Percentiles rank a stretch among this genome's conserved stretches.
phyloP scores from a whole-genome alignment of 2,888 invertebrate genomes.

The Cerceris rybyensis region DNA sequence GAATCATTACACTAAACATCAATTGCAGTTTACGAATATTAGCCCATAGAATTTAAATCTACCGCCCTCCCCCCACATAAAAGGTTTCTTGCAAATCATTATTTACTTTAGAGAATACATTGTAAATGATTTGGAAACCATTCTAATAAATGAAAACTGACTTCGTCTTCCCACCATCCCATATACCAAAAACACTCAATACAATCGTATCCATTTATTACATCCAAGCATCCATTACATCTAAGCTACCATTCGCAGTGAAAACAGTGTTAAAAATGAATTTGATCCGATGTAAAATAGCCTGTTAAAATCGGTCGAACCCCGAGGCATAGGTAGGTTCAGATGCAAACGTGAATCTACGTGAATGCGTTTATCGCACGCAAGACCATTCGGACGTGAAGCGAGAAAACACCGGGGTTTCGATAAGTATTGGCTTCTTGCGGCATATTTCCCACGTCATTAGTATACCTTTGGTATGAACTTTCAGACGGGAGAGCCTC shows the following conservation, averaged over 20 bases:
- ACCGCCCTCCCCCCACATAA: no score
- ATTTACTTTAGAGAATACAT: neutral
- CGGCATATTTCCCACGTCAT: constrained; percentile 70
- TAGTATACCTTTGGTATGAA: constrained; percentile 65
- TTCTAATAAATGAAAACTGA: neutral
- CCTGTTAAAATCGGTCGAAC: neutral
- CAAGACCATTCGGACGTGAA: constrained; percentile 47
- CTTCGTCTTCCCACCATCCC: neutral
- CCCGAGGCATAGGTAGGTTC: neutral
- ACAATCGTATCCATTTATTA: no score
- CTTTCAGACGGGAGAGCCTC: constrained; percentile 62
- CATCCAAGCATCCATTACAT: no score
- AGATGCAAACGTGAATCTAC: constrained; percentile 12
- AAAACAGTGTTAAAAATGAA: no score
- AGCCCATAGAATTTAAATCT: no score
- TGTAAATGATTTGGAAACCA: neutral
- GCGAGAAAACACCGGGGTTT: constrained; percentile 50
- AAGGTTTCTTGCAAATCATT: no score
- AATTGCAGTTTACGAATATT: no score
- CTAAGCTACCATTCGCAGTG: no score
- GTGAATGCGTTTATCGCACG: constrained; percentile 32
- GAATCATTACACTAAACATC: no score
- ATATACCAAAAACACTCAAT: no score
- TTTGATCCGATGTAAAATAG: no score
- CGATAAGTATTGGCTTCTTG: constrained; percentile 55